Conservation (phyloP, 2,888 invertebrate genomes). For the Harpalus rubripes region DNA sequence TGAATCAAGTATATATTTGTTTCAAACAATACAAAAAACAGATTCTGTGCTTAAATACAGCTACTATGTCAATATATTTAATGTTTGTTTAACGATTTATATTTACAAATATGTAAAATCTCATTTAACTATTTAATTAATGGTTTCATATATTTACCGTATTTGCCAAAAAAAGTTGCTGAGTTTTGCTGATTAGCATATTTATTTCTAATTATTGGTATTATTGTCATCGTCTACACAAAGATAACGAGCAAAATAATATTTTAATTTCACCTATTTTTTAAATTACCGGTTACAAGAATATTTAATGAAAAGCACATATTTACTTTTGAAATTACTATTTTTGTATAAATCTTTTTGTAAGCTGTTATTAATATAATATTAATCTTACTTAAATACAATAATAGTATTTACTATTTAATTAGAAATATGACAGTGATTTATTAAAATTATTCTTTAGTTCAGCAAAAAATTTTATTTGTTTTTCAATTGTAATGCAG, state of each 20-base stretch:
- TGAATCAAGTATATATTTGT: neutral
- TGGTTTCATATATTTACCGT: too few species aligned
- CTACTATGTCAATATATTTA: too few species aligned
- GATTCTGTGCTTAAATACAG: too few species aligned
- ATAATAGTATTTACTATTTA: constrained; percentile 6
- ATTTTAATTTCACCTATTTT: neutral
- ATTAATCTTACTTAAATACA: constrained; percentile 8
- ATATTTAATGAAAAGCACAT: neutral
- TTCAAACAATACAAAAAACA: too few species aligned
- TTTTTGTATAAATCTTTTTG: constrained; percentile 3
- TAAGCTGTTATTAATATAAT: constrained; percentile 6
- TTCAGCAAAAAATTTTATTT: neutral
- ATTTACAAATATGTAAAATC: too few species aligned
- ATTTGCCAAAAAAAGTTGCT: too few species aligned
- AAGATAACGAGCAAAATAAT: neutral
- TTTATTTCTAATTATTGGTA: too few species aligned
- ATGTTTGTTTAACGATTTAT: too few species aligned
- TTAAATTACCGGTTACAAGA: neutral
- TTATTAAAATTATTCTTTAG: neutral
- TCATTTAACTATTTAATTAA: too few species aligned
- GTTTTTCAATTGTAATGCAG: neutral
- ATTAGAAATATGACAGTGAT: constrained; percentile 5
- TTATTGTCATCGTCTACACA: too few species aligned
- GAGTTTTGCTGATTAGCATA: too few species aligned
- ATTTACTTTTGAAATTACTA: constrained; percentile 8